A percentile compares a stretch with the other conserved stretches of the same genome.
phyloP scores from a whole-genome alignment of 2,888 invertebrate genomes.

The Rhingia campestris region DNA sequence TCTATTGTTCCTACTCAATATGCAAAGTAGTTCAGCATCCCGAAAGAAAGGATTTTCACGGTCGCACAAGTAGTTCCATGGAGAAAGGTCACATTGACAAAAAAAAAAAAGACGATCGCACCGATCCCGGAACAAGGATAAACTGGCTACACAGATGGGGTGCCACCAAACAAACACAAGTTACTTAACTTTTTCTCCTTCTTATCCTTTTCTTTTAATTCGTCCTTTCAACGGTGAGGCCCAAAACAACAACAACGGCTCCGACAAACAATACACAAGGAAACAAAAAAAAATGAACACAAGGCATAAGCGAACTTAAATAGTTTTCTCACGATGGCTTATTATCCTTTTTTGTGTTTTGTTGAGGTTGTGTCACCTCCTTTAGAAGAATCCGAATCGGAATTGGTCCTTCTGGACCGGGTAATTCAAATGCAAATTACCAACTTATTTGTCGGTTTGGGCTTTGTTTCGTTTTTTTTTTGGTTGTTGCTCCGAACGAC shows the following conservation, averaged over 20 bases:
- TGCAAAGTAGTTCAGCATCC: constrained; percentile 40
- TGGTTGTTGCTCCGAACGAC: neutral
- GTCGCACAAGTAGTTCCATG: constrained; percentile 17
- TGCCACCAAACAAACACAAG: constrained; percentile 55
- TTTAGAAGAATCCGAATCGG: constrained; percentile 23
- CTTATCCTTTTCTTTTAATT: constrained; percentile 55
- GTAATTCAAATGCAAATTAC: constrained; percentile 73
- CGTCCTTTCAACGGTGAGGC: constrained; percentile 15
- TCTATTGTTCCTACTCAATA: constrained; percentile 26
- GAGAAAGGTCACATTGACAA: constrained; percentile 31
- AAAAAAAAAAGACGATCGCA: constrained; percentile 61
- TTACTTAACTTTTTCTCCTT: constrained; percentile 65
- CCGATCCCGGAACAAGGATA: constrained; percentile 63
- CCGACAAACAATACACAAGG: constrained; percentile 17
- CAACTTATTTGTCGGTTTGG: constrained; percentile 56
- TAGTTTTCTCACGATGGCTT: constrained; percentile 73
- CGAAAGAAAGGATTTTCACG: constrained; percentile 10
- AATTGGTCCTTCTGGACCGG: constrained; percentile 68
- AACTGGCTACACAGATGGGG: constrained; percentile 20
- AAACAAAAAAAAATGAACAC: constrained; percentile 53
- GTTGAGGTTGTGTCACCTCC: constrained; percentile 71
- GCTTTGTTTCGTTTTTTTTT: constrained; percentile 24
- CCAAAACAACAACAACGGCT: constrained; percentile 25
- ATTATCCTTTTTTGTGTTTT: constrained; percentile 61
- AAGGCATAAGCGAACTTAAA: constrained; percentile 68